Percentiles rank a stretch among this genome's conserved stretches.
Evolutionary conservation across 2,888 invertebrate species (phyloP).

Genomic region (Nomada goodeniana): DNA sequence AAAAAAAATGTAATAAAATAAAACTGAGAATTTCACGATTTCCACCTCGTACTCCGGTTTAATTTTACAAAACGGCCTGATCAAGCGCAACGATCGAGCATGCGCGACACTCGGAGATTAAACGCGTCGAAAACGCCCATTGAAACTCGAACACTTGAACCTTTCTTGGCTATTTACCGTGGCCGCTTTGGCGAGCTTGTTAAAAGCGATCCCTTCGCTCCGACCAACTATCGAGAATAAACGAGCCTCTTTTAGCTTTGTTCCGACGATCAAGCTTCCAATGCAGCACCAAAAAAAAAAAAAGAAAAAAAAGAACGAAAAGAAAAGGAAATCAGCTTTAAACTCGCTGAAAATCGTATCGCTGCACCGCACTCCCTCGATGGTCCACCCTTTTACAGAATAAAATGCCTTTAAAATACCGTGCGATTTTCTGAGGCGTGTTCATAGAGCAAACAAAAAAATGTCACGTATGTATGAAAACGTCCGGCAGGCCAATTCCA

Average conservation of each 20-base stretch:
- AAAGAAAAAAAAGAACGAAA: background rate
- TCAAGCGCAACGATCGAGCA: background rate
- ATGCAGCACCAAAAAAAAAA: background rate
- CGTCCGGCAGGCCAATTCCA: background rate
- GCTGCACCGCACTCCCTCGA: background rate
- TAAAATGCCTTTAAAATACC: slow-evolving; percentile 13
- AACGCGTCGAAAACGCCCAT: slow-evolving; percentile 25
- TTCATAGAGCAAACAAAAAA: slow-evolving; percentile 1
- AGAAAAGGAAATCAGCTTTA: background rate
- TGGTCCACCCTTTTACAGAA: background rate
- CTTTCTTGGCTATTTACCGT: slow-evolving; percentile 27
- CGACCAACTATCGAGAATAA: slow-evolving; percentile 20
- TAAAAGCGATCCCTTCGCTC: slow-evolving; percentile 32
- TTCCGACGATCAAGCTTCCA: background rate
- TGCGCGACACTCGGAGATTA: slow-evolving; percentile 16
- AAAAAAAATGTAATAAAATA: background rate
- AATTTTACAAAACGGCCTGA: slow-evolving; percentile 23
- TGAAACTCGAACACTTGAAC: slow-evolving; percentile 27
- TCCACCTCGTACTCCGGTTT: background rate
- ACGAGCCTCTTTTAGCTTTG: slow-evolving; percentile 15
- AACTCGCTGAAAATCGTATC: slow-evolving; percentile 18
- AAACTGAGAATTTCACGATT: slow-evolving; percentile 5
- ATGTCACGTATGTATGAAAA: background rate
- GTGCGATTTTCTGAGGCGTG: background rate
- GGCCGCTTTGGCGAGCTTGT: slow-evolving; percentile 18